Evolutionary conservation across 2,888 invertebrate genomes (phyloP), one percentile per base, ranked within the genome.

Genomic region (Torymus tubicola): DNA sequence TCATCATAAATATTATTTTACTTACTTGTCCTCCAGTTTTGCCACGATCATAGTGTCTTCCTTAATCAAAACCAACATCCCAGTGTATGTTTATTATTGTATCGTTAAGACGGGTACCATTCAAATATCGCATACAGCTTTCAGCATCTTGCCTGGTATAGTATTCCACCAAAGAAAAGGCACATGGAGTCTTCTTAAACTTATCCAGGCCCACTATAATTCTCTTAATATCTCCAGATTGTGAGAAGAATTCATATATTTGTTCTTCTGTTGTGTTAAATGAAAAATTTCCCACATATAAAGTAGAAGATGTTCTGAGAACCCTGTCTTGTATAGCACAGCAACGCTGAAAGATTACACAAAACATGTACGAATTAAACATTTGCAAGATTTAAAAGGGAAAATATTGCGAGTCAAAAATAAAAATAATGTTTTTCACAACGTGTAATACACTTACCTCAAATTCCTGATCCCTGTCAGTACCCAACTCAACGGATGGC

Each of bases 241-340:
- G 95, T 50, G 96, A 95, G 91, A 99, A 99, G 75, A 99, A 92
- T 91, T 99, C 99, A 88, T 98, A 97, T 80, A 99, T 96, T 92
- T 99, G 99, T 91, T 99, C 99, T 91, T 99, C 99, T 5, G 99
- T 98, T 0, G 99, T 99, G 91, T 96, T 99, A 92, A 99, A 99
- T 50, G 99, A 98, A 78, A 99, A 92, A 92, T 99, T 99, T 72
- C 99, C 99, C 50, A 99, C 95, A 89, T 99, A 99, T 1, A 99
- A 92, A 0, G 99, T 99, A 5, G 95, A 93, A 0, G 97, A 94
- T 12, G 92, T 90, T 81, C 94, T 92, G 63, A 99, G 91, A 24
- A 96, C 92, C 82, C 94, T 93, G 87, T 98, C 98, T 90, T 97
- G 97, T 85, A 98, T 98, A 58, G 93, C 94, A 86, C 97, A 93